phyloP scores from a whole-genome alignment of 2,888 invertebrate species.

The Metallyticus violacea region DNA sequence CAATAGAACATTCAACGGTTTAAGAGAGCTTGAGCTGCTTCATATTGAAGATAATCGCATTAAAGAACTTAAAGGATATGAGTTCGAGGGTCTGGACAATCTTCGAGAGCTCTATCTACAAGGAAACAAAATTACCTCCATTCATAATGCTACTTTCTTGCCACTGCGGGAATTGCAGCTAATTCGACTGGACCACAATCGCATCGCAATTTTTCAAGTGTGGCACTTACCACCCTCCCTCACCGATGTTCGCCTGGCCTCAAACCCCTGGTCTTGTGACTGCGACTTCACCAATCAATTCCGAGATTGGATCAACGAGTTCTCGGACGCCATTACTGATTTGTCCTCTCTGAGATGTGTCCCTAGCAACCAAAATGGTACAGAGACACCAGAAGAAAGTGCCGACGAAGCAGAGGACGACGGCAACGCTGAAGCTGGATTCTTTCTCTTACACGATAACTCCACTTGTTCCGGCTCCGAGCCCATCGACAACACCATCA shows the following conservation, averaged over 20 bases:
- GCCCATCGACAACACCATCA: slow-evolving; percentile 60
- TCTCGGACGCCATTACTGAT: slow-evolving; percentile 63
- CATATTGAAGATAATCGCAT: slow-evolving; percentile 74
- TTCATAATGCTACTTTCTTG: slow-evolving; percentile 70
- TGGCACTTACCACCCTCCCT: slow-evolving; percentile 67
- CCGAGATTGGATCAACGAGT: slow-evolving; percentile 71
- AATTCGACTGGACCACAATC: slow-evolving; percentile 69
- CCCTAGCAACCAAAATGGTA: slow-evolving; percentile 60
- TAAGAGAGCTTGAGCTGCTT: slow-evolving; percentile 69
- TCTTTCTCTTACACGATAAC: slow-evolving; percentile 52
- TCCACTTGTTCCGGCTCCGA: slow-evolving; percentile 64
- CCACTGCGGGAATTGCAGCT: slow-evolving; percentile 63
- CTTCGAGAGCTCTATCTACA: slow-evolving; percentile 71
- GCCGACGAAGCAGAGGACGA: slow-evolving; percentile 57
- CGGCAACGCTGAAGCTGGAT: slow-evolving; percentile 45
- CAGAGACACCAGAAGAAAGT: slow-evolving; percentile 52
- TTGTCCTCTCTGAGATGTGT: slow-evolving; percentile 65
- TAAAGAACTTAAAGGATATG: slow-evolving; percentile 68
- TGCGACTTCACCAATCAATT: slow-evolving; percentile 74
- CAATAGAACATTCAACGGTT: slow-evolving; percentile 81
- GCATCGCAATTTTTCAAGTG: slow-evolving; percentile 64
- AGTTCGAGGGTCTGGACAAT: slow-evolving; percentile 74
- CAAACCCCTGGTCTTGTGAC: slow-evolving; percentile 81
- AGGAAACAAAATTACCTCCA: slow-evolving; percentile 65
- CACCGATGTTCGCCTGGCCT: slow-evolving; percentile 63